Conservation (phyloP, 2,888 invertebrate species). For the Nemapogon koenigi region DNA sequence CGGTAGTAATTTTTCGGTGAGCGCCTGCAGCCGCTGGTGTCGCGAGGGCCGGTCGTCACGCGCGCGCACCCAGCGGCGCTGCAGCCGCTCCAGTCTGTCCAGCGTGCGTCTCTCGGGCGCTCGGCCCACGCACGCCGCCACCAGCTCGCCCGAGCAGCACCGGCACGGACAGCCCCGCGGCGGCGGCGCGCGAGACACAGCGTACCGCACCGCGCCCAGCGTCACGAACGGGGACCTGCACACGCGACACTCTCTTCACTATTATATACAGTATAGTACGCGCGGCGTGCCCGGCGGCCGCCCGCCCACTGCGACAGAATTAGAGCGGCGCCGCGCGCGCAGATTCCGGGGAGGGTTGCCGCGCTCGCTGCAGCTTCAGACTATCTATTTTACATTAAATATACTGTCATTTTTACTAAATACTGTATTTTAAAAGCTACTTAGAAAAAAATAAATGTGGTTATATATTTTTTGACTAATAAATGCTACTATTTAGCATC, state of each 20-base stretch:
- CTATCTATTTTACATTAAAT: too few species aligned
- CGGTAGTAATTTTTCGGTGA: constrained; percentile 80
- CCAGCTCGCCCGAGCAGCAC: constrained; percentile 63
- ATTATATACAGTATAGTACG: constrained; percentile 35
- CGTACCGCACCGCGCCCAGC: constrained; percentile 75
- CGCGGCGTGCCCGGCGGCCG: constrained; percentile 45
- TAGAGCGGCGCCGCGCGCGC: constrained; percentile 43
- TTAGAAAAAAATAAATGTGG: too few species aligned
- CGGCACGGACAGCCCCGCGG: constrained; percentile 64
- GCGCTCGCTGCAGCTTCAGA: constrained; percentile 19
- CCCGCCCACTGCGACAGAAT: constrained; percentile 56
- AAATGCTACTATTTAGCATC: too few species aligned
- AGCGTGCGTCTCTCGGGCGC: constrained; percentile 71
- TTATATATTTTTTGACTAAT: too few species aligned
- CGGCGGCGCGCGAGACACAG: constrained; percentile 70
- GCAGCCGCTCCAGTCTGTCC: constrained; percentile 83
- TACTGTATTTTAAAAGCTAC: too few species aligned
- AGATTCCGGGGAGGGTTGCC: constrained; percentile 59
- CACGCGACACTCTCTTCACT: too few species aligned
- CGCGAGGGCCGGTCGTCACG: constrained; percentile 68
- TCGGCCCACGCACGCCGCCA: constrained; percentile 60
- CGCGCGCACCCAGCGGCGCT: constrained; percentile 65
- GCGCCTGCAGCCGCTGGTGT: constrained; percentile 80
- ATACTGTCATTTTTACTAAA: too few species aligned
- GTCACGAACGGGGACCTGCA: constrained; percentile 67